These are phyloP conservation scores for Chlorops oryzae DNA, from an alignment of 1,140 invertebrate species.

Conservation along the genomic window DNA sequence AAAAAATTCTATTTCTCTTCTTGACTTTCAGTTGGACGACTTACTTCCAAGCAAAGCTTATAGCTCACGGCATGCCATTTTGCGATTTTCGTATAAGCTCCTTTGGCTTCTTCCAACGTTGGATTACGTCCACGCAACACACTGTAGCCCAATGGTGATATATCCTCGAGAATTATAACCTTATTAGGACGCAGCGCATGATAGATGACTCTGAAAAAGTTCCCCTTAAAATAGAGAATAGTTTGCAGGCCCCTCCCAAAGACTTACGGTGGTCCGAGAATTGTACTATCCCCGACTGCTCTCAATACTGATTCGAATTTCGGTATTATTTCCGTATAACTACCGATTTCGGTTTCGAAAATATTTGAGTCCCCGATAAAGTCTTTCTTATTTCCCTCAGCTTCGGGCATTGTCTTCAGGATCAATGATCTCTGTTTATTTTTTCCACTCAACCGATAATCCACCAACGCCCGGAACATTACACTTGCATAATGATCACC, in stretches of 20 bases:
- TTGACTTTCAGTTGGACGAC: not conserved
- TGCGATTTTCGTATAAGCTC: not conserved
- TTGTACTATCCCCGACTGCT: not conserved
- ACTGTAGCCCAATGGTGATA: not conserved
- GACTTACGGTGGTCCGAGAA: conserved; percentile 6
- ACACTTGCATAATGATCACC: conserved; percentile 40
- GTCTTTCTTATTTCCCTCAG: conserved; percentile 26
- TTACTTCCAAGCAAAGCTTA: conserved; percentile 8
- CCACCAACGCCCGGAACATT: conserved; percentile 26
- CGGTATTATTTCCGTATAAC: conserved; percentile 8
- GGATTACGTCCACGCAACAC: not conserved
- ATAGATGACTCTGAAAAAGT: not conserved
- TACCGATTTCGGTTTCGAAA: conserved; percentile 14
- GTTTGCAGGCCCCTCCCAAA: not conserved
- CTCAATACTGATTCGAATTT: conserved; percentile 1
- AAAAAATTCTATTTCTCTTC: not conserved
- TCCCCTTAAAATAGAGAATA: not conserved
- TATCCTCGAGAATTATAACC: conserved; percentile 1
- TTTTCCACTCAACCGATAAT: conserved; percentile 3
- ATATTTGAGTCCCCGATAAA: conserved; percentile 10
- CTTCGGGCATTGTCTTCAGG: conserved; percentile 29
- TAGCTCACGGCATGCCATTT: conserved; percentile 6
- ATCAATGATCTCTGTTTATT: conserved; percentile 20
- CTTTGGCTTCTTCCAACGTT: not conserved
- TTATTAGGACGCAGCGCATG: not conserved